A percentile compares a stretch with the other conserved stretches of the same genome.
These are phyloP conservation scores for Acanthiza pusilla DNA, from an alignment of 2,797 vertebrate genomes.

Conservation along the genomic window DNA sequence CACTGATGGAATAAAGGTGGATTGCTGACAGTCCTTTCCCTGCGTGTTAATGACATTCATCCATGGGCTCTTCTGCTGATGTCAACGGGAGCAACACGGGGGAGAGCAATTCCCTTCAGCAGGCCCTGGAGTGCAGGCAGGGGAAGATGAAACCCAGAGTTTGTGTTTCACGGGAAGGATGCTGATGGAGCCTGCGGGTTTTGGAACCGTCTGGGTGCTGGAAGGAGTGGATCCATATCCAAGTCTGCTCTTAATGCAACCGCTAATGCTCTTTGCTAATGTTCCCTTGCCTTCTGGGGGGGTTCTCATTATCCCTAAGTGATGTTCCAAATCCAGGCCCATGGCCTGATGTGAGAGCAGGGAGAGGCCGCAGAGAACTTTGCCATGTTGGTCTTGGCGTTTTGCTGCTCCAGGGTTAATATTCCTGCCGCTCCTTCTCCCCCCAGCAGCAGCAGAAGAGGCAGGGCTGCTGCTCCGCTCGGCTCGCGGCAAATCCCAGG, in stretches of 20 bases:
- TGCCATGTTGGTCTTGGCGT: fast-evolving
- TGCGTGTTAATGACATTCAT: neutral
- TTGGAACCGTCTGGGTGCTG: neutral
- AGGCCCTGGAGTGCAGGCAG: neutral
- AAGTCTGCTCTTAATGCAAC: neutral
- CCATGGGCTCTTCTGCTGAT: neutral
- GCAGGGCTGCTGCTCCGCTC: neutral
- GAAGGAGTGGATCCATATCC: neutral
- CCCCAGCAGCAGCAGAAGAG: neutral
- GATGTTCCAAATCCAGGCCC: neutral
- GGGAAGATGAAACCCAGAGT: neutral
- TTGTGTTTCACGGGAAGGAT: neutral
- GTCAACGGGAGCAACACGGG: neutral
- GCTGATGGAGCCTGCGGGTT: neutral
- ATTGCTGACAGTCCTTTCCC: neutral
- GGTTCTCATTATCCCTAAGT: neutral
- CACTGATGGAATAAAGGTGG: neutral
- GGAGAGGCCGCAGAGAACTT: neutral
- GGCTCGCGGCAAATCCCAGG: neutral
- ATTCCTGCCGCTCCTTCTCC: neutral
- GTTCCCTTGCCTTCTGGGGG: neutral
- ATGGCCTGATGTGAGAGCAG: neutral
- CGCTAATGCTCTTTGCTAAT: neutral
- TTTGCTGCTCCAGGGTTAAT: neutral
- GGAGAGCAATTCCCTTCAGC: neutral